Percentiles rank a stretch among this genome's conserved stretches.
phyloP scores from a whole-genome alignment of 2,888 invertebrate species.

The Acleris literana region DNA sequence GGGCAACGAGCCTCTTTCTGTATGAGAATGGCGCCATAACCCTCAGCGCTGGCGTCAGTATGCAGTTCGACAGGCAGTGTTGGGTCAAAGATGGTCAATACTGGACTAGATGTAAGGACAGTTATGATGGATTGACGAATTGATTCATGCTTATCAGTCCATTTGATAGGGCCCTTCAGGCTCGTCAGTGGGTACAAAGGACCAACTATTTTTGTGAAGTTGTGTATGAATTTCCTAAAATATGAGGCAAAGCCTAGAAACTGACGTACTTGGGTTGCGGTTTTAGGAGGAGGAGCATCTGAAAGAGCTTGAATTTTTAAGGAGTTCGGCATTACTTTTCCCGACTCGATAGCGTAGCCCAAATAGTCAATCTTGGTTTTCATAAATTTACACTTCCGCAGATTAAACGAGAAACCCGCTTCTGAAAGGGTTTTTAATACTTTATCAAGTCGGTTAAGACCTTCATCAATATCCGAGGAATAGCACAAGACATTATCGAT shows the following conservation, averaged over 20 bases:
- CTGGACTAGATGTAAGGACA: constrained; percentile 37
- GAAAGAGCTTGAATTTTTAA: constrained; percentile 38
- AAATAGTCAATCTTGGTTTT: constrained; percentile 37
- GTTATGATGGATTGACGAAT: neutral
- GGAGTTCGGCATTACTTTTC: constrained; percentile 37
- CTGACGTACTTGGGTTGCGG: constrained; percentile 19
- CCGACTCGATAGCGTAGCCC: constrained; percentile 37
- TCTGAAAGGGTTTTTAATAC: constrained; percentile 24
- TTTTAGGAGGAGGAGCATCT: constrained; percentile 15
- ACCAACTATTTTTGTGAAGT: neutral
- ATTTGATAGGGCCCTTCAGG: constrained; percentile 27
- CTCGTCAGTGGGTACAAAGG: constrained; percentile 18
- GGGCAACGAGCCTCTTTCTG: constrained; percentile 30
- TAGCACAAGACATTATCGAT: constrained; percentile 42
- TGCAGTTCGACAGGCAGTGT: constrained; percentile 38
- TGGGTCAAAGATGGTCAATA: constrained; percentile 41
- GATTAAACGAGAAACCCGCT: constrained; percentile 40
- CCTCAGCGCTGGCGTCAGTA: constrained; percentile 40
- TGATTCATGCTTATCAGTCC: constrained; percentile 23
- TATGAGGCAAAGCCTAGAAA: constrained; percentile 21
- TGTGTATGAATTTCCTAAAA: constrained; percentile 18
- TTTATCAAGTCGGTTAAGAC: constrained; percentile 32
- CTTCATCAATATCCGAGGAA: constrained; percentile 30
- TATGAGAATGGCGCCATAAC: constrained; percentile 41
- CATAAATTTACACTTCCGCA: constrained; percentile 42